Evolutionary conservation across 2,888 invertebrate genomes (phyloP).

Genomic region (Dryobotodes eremita): DNA sequence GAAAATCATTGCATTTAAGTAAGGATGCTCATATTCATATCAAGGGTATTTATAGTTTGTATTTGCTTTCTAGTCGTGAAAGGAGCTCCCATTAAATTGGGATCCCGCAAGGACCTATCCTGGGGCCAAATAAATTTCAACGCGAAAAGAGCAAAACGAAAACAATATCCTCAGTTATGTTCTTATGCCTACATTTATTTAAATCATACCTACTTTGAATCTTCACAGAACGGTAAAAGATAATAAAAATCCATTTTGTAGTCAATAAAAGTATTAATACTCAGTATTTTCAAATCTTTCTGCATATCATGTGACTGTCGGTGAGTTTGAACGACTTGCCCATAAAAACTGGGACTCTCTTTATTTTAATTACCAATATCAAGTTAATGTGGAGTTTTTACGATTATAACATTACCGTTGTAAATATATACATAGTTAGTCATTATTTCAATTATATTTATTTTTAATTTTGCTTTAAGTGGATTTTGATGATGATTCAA

Average conservation of each 20-base stretch:
- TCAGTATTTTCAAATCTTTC: slow-evolving; percentile 48
- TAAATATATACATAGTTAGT: slow-evolving; percentile 43
- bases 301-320: slow-evolving; percentile 57
- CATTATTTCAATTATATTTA: slow-evolving; percentile 26
- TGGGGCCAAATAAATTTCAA: slow-evolving; percentile 11
- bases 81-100: not conserved
- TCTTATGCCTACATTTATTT: slow-evolving; percentile 44
- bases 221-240: slow-evolving; percentile 30
- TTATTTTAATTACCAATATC: slow-evolving; percentile 64
- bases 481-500: not conserved
- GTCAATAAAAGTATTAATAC: slow-evolving; percentile 57
- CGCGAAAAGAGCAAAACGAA: not conserved
- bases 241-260: slow-evolving; percentile 51
- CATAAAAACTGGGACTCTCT: slow-evolving; percentile 47
- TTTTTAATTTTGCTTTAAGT: slow-evolving; percentile 15
- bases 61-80: not conserved
- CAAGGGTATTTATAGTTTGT: not conserved
- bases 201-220: slow-evolving; percentile 37
- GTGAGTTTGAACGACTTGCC: slow-evolving; percentile 45
- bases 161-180: not conserved
- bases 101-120: slow-evolving; percentile 32
- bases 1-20: not conserved
- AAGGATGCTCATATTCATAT: not conserved
- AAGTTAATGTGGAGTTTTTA: slow-evolving; percentile 57
- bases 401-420: slow-evolving; percentile 51